These are phyloP conservation scores for Microcebus tavaratra DNA, from an alignment of 2,113 vertebrate species.

Conservation along the genomic window DNA sequence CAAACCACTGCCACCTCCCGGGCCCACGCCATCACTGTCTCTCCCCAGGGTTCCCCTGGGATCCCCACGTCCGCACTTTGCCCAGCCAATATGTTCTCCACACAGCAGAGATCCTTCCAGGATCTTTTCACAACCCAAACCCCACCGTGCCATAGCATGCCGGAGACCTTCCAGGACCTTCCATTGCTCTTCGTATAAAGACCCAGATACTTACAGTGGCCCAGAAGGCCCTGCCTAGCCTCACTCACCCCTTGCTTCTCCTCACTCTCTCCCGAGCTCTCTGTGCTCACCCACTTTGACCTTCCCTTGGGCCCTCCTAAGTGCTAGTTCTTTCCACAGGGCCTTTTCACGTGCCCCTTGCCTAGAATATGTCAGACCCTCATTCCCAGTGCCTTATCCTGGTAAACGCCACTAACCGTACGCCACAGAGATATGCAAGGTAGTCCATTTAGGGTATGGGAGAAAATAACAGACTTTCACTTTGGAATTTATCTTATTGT, in stretches of 20 bases:
- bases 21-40: accelerated
- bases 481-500: neutral
- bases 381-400: neutral
- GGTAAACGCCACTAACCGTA: neutral
- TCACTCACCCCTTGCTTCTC: neutral
- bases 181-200: neutral
- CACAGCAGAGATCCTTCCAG: neutral
- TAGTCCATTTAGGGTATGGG: neutral
- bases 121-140: neutral
- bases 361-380: neutral
- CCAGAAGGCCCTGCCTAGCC: neutral
- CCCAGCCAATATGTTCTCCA: neutral
- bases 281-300: neutral
- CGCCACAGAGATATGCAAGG: neutral
- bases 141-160: neutral
- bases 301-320: neutral
- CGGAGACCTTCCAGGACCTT: neutral
- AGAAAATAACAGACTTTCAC: neutral
- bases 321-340: neutral
- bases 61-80: neutral
- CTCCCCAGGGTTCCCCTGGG: neutral
- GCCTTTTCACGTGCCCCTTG: neutral
- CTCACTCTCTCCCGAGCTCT: neutral
- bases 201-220: neutral
- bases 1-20: neutral